A percentile compares a stretch with the other conserved stretches of the same genome.
These are phyloP conservation scores for Menidia menidia DNA, from an alignment of 2,797 vertebrate genomes.

Conservation along the genomic window DNA sequence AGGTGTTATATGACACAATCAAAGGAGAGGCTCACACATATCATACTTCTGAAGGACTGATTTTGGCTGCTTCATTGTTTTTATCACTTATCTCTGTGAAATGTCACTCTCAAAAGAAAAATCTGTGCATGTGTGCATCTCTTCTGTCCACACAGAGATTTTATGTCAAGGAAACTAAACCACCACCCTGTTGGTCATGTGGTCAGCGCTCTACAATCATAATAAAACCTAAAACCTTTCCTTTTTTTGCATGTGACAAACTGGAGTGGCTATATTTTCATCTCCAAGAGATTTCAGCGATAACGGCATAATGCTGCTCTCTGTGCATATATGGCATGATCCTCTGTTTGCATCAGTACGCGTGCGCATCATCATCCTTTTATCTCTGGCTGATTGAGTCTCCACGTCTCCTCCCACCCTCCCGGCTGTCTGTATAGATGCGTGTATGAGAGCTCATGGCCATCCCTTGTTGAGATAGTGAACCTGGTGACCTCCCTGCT, in stretches of 20 bases:
- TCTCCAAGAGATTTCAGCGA: slow-evolving; percentile 20
- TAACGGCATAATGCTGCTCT: slow-evolving; percentile 36
- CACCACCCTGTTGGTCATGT: slow-evolving; percentile 23
- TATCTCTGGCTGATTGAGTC: slow-evolving; percentile 57
- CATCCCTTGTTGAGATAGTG: slow-evolving; percentile 50
- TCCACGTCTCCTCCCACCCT: slow-evolving; percentile 8
- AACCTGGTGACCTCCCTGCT: slow-evolving; percentile 77
- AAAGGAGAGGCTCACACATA: neutral
- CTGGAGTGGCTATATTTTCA: slow-evolving; percentile 17
- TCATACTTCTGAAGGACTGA: neutral
- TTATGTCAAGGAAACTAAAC: neutral
- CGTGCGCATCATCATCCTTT: slow-evolving; percentile 56
- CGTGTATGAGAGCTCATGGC: slow-evolving; percentile 48
- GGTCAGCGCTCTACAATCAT: slow-evolving; percentile 20
- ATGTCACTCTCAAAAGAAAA: neutral
- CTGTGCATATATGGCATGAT: slow-evolving; percentile 40
- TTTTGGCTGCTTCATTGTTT: neutral
- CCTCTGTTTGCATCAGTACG: slow-evolving; percentile 31
- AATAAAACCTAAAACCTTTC: slow-evolving; percentile 29
- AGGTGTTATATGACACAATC: neutral
- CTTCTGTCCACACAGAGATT: slow-evolving; percentile 12
- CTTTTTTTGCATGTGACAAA: slow-evolving; percentile 28
- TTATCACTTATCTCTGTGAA: neutral
- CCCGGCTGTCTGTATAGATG: slow-evolving; percentile 20
- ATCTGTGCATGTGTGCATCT: neutral